Evolutionary conservation across 2,888 invertebrate genomes (phyloP).

Genomic region (Drosophila affinis): DNA sequence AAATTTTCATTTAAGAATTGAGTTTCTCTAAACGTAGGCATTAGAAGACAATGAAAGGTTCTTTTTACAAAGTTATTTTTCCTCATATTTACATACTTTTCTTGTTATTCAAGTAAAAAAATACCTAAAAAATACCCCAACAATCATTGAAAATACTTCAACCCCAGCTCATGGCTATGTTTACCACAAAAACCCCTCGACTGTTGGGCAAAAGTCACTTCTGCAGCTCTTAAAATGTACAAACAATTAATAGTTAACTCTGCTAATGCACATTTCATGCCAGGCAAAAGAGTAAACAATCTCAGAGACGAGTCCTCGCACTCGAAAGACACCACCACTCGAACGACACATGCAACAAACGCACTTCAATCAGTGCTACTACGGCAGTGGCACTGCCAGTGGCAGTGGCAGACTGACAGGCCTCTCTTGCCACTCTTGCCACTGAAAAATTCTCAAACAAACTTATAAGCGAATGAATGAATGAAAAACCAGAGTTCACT

Average conservation of each 20-base stretch:
- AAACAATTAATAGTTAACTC: slow-evolving; percentile 70
- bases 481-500: slow-evolving; percentile 59
- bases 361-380: slow-evolving; percentile 24
- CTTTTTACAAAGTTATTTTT: too few species aligned
- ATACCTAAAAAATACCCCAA: background rate
- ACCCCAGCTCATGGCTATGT: background rate
- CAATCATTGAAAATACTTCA: background rate
- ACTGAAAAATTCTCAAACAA: slow-evolving; percentile 54
- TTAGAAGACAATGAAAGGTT: too few species aligned
- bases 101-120: too few species aligned
- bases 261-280: slow-evolving; percentile 76
- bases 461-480: slow-evolving; percentile 69
- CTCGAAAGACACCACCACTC: slow-evolving; percentile 13
- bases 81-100: too few species aligned
- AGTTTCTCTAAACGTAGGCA: too few species aligned
- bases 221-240: slow-evolving; percentile 52
- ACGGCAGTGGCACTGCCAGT: background rate
- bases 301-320: slow-evolving; percentile 16
- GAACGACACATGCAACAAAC: slow-evolving; percentile 28
- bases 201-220: slow-evolving; percentile 12
- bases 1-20: too few species aligned
- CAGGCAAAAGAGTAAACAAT: slow-evolving; percentile 57
- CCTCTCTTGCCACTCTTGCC: background rate
- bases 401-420: background rate
- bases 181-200: slow-evolving; percentile 10